A percentile compares a stretch with the other conserved stretches of the same genome.
phyloP scores from a whole-genome alignment of 2,888 invertebrate species.

The Euclidia mi region DNA sequence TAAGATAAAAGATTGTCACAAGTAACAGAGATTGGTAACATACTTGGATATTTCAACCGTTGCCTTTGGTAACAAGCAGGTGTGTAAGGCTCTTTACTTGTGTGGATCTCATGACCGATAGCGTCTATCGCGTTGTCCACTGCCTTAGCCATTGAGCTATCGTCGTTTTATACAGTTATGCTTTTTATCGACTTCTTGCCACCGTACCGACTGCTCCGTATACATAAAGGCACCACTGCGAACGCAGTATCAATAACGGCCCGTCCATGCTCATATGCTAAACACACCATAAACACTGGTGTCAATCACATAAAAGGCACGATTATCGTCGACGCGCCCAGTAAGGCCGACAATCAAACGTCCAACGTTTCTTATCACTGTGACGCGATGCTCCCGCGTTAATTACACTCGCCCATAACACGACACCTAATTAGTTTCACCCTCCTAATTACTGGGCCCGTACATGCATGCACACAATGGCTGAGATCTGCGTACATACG shows the following conservation, averaged over 20 bases:
- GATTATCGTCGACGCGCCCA: slow-evolving; percentile 2
- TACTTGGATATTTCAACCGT: no score
- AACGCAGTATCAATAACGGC: slow-evolving; percentile 5
- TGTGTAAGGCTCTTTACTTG: no score
- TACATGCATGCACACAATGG: background rate
- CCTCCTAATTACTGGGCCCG: background rate
- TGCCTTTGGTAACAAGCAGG: no score
- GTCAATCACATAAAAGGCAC: background rate
- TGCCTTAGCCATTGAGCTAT: no score
- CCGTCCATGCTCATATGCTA: slow-evolving; percentile 4
- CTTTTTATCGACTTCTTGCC: no score
- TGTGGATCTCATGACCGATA: no score
- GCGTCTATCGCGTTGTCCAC: no score
- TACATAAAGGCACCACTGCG: background rate
- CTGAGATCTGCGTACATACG: background rate
- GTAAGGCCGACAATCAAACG: slow-evolving; percentile 9
- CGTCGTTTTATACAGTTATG: no score
- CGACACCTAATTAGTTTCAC: background rate
- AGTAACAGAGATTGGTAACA: no score
- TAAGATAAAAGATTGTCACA: no score
- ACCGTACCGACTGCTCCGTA: background rate
- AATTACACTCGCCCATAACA: slow-evolving; percentile 8
- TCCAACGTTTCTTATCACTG: background rate
- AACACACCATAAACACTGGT: background rate
- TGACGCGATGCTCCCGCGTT: background rate